Evolutionary conservation across 2,888 invertebrate species (phyloP), one percentile per base, ranked within the genome.

Genomic region (Xanthia togata): DNA sequence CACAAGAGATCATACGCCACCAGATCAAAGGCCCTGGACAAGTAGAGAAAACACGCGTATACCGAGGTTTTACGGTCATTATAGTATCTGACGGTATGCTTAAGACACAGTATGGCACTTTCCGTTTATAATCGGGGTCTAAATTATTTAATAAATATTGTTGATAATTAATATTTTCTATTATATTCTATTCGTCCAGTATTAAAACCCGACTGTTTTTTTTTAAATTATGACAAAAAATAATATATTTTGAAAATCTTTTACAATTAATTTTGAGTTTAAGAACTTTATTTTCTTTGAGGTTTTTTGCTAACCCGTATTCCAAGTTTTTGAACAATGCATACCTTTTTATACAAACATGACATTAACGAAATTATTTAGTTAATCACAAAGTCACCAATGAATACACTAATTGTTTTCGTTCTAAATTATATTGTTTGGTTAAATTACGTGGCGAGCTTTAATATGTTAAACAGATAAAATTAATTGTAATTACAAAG

Each of bases 351-450:
- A 41, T 14, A 26, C 9, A 26, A 53, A 26, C 23, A 11, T n/a
- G 9, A 14, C 17, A 47, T 31, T 17, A n/a, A 67, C 20, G 47
- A 26, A 80, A 64, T 68, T 44, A 72, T 57, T 67, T 67, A 67
- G n/a, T 62, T 20, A 62, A 12, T 62, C 47, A 74, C 47, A 81
- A 55, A 70, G 20, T 47, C 17, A 26, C 72, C 26, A 65, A n/a
- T 50, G 0, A 57, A 53, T 44, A 5, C 60, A 57, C 55, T 62
- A 83, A 80, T 80, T 80, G 60, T 57, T 67, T 70, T 70, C 50
- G 12, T 63, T 80, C 26, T 57, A 80, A 78, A 70, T 83, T 70
- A 70, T 57, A 57, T 78, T 70, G 31, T 80, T 62, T 68, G 14
- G 20, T 47, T 50, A 47, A 69, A 65, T 57, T 60, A 70, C 47